Evolutionary conservation across 2,888 invertebrate genomes (phyloP), one percentile per base, ranked within the genome.

Genomic region (Drosophila prostipennis): DNA sequence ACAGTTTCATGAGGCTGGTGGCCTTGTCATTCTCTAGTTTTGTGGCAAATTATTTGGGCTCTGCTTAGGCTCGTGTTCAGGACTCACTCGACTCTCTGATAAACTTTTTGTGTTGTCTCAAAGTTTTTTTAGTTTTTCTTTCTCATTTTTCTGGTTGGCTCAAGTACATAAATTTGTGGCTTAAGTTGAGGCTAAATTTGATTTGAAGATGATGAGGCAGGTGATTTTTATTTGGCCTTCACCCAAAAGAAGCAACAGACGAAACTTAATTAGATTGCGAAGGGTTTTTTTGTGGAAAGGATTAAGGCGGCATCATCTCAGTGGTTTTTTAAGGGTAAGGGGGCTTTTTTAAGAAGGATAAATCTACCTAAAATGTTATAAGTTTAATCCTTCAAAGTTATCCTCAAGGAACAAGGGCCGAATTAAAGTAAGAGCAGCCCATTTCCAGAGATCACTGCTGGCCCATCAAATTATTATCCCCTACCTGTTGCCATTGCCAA

Each of bases 1-100:
- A 79, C 87, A 81, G 60, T 87, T 84, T 68, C 72, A 70, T 70
- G 71, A 51, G 51, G 32, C 68, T 36, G 71, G 49, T 51, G 59
- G 59, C 71, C 68, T 51, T 70, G 68, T 59, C 65, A 65, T 68
- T 23, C 69, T 67, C 39, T 68, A 70, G 71, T 57, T 58, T 57
- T 73, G 72, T 56, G 72, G 65, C 64, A 72, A 72, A 72, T 71
- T 73, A 63, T 71, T 71, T 72, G 48, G 45, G 54, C 73, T 49
- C 39, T 48, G 63, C 61, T 54, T 51, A 72, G 72, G 61, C 72
- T 53, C 29, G 14, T 49, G 26, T n/a, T 10, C 52, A 40, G 45
- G 39, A 52, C 29, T 23, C 46, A 52, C 29, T 23, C 46, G 39
- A 52, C 29, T 23, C 46, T 36, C 39, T 48, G 48, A 48, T 39